Evolutionary conservation across 2,797 vertebrate genomes (phyloP), one percentile per base, ranked within the genome.

Genomic region (Gymnothorax reevesii): DNA sequence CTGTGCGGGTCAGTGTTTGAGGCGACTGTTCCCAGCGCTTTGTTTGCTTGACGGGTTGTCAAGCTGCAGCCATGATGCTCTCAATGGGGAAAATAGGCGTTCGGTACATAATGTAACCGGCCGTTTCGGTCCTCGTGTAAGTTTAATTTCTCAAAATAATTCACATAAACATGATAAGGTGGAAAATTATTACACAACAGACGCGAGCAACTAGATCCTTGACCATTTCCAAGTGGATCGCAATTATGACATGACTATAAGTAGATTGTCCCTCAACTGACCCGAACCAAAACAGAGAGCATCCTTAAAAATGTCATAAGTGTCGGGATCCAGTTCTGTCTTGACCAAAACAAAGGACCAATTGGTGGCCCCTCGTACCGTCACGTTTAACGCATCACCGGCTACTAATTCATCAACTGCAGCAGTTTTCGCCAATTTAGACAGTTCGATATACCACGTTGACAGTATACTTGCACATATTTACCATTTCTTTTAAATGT

Each of bases 291-390:
- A 83, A 83, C 7, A 83, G 15, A 25, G 59, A 82, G 27, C 86
- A 59, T n/a, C 52, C 79, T 73, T 59, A 15, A n/a, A 9, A n/a
- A 9, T 80, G 25, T 49, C 85, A 80, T 66, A 60, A 57, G 49
- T 64, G 22, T 9, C 13, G 20, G 20, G 66, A 71, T 52, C 27
- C 27, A 10, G 13, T 52, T 57, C 69, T 15, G n/a, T 33, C 52
- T 57, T 27, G 71, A 60, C 77, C 87, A 33, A 83, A 73, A 85
- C 87, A 87, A 87, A 87, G 84, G 84, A 82, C 87, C 79, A 7
- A 7, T 59, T 25, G 77, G 10, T 27, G 57, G 54, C 25, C 22
- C 52, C 83, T 69, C 77, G 13, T 42, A 59, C 69, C 60, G 12
- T 75, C 55, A 85, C 54, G 25, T n/a, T 71, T 33, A 75, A 2